A percentile compares a stretch with the other conserved stretches of the same genome.
phyloP scores from a whole-genome alignment of 2,797 vertebrate genomes.

The Tarsius wallacei region DNA sequence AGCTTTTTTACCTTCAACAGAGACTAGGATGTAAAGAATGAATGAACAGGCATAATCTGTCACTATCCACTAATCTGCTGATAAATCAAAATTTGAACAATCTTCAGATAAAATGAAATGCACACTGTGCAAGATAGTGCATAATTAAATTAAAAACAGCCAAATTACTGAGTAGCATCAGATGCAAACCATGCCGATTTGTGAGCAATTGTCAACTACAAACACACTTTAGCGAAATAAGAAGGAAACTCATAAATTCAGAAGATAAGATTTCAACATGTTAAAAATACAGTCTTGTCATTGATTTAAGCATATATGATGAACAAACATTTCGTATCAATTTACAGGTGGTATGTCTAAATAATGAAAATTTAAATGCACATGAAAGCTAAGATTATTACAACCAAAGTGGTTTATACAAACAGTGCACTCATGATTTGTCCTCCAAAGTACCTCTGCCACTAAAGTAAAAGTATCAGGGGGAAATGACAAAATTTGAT shows the following conservation, averaged over 20 bases:
- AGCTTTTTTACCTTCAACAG: not conserved
- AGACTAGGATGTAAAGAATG: not conserved
- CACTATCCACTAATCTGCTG: not conserved
- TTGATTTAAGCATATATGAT: conserved; percentile 56
- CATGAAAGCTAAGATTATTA: conserved; percentile 18
- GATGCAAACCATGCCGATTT: conserved; percentile 18
- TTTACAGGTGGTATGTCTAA: conserved; percentile 55
- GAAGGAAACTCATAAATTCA: conserved; percentile 43
- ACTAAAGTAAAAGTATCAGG: conserved; percentile 44
- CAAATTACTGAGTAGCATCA: not conserved
- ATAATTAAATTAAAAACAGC: not conserved
- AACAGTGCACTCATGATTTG: not conserved
- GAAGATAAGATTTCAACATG: conserved; percentile 21
- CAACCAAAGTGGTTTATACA: conserved; percentile 13
- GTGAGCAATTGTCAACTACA: conserved; percentile 42
- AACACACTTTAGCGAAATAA: not conserved
- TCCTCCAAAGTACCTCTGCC: not conserved
- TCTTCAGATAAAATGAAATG: conserved; percentile 56
- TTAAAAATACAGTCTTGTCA: not conserved
- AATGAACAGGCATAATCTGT: not conserved
- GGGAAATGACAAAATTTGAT: conserved; percentile 31
- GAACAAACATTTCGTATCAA: conserved; percentile 9
- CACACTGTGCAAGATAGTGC: not conserved
- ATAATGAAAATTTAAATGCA: conserved; percentile 45
- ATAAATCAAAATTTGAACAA: conserved; percentile 58